Percentiles rank a stretch among this genome's conserved stretches.
Conservation (phyloP, 2,888 invertebrate genomes). For the Parascotia fuliginaria region DNA sequence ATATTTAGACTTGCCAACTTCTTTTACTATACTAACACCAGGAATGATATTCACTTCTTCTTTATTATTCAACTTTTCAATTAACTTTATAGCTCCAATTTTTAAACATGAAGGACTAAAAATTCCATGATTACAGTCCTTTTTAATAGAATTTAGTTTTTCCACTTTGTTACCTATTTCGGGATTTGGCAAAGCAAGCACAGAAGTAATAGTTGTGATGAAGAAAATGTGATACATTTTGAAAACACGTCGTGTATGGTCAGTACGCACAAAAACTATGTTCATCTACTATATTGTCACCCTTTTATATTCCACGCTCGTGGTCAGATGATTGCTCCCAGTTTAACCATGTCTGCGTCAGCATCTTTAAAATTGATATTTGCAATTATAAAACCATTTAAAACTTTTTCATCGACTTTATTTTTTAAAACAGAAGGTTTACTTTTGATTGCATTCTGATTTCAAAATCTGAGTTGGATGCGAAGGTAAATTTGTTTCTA, state of each 20-base stretch:
- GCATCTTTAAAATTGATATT: slow-evolving; percentile 28
- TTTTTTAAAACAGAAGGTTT: slow-evolving; percentile 17
- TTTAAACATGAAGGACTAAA: slow-evolving; percentile 63
- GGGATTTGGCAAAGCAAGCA: slow-evolving; percentile 55
- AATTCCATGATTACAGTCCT: slow-evolving; percentile 62
- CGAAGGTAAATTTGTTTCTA: slow-evolving; percentile 39
- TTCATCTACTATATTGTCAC: slow-evolving; percentile 50
- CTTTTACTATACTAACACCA: slow-evolving; percentile 88
- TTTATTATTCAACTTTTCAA: slow-evolving; percentile 60
- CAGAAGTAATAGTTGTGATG: slow-evolving; percentile 43
- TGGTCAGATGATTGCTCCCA: slow-evolving; percentile 69
- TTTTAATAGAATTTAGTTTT: slow-evolving; percentile 48
- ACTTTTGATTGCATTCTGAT: slow-evolving; percentile 29
- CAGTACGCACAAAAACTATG: slow-evolving; percentile 52
- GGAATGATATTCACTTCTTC: slow-evolving; percentile 59
- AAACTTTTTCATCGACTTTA: slow-evolving; percentile 17
- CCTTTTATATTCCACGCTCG: slow-evolving; percentile 71
- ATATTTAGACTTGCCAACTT: slow-evolving; percentile 87
- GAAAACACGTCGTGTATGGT: slow-evolving; percentile 48
- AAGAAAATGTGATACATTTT: slow-evolving; percentile 58
- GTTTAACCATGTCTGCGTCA: slow-evolving; percentile 52
- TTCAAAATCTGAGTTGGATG: slow-evolving; percentile 17
- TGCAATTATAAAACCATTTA: slow-evolving; percentile 21
- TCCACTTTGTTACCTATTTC: slow-evolving; percentile 49
- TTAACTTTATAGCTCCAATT: slow-evolving; percentile 58